Conservation (phyloP, 2,888 invertebrate genomes). For the Hartigia nigra region DNA sequence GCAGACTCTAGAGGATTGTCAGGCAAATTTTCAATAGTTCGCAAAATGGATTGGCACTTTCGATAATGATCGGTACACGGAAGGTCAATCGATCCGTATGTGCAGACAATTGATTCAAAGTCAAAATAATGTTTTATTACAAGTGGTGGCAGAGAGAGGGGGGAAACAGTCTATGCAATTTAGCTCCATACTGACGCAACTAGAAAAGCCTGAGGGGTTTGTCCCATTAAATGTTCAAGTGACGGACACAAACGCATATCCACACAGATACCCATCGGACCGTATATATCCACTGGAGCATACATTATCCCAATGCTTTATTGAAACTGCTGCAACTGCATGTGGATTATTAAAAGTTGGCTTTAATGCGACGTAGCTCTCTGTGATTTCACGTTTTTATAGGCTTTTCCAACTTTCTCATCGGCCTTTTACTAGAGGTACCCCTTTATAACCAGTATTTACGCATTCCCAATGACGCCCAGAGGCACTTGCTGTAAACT, state of each 20-base stretch:
- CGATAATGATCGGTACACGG: neutral
- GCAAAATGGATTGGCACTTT: neutral
- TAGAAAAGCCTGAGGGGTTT: neutral
- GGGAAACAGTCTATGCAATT: neutral
- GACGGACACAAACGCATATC: neutral
- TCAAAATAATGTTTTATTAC: neutral
- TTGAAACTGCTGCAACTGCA: neutral
- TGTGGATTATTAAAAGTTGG: slow-evolving; percentile 1
- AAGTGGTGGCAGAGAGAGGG: too few species aligned
- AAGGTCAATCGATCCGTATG: neutral
- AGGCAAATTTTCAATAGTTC: neutral
- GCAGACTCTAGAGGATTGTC: neutral
- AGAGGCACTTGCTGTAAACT: neutral
- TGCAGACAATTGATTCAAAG: neutral
- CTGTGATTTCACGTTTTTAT: neutral
- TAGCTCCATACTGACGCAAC: neutral
- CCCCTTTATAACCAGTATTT: neutral
- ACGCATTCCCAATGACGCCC: neutral
- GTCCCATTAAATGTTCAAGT: neutral
- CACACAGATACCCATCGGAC: neutral
- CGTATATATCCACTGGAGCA: neutral
- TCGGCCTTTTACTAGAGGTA: neutral
- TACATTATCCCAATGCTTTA: neutral
- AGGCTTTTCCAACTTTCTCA: neutral
- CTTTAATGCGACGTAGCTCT: neutral